A percentile compares a stretch with the other conserved stretches of the same genome.
Evolutionary conservation across 2,888 invertebrate species (phyloP).

Genomic region (Furcula furcula): DNA sequence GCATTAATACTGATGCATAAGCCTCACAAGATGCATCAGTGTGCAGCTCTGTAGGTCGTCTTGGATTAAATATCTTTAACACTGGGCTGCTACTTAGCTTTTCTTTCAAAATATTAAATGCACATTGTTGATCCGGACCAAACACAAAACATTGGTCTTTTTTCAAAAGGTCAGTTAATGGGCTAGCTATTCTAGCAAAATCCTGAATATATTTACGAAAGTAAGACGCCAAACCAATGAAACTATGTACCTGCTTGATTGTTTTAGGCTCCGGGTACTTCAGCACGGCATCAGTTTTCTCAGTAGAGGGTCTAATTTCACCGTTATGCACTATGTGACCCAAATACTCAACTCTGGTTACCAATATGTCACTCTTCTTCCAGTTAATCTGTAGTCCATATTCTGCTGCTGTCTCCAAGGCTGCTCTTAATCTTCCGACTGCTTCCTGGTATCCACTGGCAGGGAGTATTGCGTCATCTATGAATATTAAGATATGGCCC

Average conservation of each 20-base stretch:
- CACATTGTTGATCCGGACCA: conserved; percentile 4
- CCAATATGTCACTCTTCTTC: conserved; percentile 3
- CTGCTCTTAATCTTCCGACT: conserved; percentile 8
- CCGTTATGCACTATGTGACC: conserved; percentile 19
- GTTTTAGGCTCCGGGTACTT: conserved; percentile 18
- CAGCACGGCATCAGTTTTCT: conserved; percentile 18
- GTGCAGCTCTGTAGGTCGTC: conserved; percentile 16
- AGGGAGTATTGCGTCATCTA: conserved; percentile 17
- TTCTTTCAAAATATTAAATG: conserved; percentile 11
- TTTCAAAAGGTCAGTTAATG: too few species aligned
- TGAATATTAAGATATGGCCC: conserved; percentile 14
- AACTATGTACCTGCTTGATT: conserved; percentile 21
- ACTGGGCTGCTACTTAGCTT: conserved; percentile 19
- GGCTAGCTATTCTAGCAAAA: too few species aligned
- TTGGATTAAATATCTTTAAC: conserved; percentile 18
- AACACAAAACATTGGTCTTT: too few species aligned
- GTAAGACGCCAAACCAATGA: conserved; percentile 21
- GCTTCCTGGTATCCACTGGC: conserved; percentile 9
- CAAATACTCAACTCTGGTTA: conserved; percentile 14
- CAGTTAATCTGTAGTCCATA: conserved; percentile 15
- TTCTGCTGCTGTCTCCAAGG: conserved; percentile 9
- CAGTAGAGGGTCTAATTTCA: conserved; percentile 14
- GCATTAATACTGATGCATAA: conserved; percentile 20
- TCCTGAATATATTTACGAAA: conserved; percentile 13
- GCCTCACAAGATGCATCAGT: conserved; percentile 20